Percentiles rank a stretch among this genome's conserved stretches.
These are phyloP conservation scores for Helleia helle DNA, from an alignment of 2,888 invertebrate species.

Conservation along the genomic window DNA sequence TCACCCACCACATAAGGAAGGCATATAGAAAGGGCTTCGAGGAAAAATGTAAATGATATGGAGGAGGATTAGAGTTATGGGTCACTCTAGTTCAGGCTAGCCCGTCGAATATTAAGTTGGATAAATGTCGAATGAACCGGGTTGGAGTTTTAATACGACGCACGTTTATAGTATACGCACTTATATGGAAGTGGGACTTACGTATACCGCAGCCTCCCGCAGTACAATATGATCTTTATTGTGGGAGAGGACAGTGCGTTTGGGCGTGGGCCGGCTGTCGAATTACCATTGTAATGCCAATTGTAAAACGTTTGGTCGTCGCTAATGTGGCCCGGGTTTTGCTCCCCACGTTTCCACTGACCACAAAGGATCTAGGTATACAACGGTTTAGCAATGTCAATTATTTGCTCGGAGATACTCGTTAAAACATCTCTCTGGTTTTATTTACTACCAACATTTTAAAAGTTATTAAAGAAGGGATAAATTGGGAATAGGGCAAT, in stretches of 20 bases:
- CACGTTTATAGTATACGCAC: slow-evolving; percentile 17
- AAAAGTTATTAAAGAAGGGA: too few species aligned
- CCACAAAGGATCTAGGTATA: not conserved
- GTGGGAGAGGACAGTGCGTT: not conserved
- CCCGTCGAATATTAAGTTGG: slow-evolving; percentile 51
- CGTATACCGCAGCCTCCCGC: not conserved
- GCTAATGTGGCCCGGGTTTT: slow-evolving; percentile 2
- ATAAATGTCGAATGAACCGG: slow-evolving; percentile 23
- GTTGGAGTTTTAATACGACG: slow-evolving; percentile 24
- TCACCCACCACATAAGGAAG: slow-evolving; percentile 39
- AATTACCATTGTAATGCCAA: not conserved
- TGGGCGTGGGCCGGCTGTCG: not conserved
- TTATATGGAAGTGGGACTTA: slow-evolving; percentile 7
- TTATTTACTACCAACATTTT: too few species aligned
- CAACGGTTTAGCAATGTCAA: not conserved
- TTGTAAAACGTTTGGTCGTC: slow-evolving; percentile 7
- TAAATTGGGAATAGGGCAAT: too few species aligned
- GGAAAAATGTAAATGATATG: slow-evolving; percentile 53
- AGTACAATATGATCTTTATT: not conserved
- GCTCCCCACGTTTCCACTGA: not conserved
- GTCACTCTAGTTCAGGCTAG: slow-evolving; percentile 47
- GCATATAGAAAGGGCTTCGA: slow-evolving; percentile 42
- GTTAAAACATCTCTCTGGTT: too few species aligned
- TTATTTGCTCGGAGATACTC: too few species aligned
- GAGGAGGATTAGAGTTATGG: slow-evolving; percentile 60